Base-by-base conservation (phyloP, 92 coral and sea anemone species). In the Siderastrea siderea region DNA sequence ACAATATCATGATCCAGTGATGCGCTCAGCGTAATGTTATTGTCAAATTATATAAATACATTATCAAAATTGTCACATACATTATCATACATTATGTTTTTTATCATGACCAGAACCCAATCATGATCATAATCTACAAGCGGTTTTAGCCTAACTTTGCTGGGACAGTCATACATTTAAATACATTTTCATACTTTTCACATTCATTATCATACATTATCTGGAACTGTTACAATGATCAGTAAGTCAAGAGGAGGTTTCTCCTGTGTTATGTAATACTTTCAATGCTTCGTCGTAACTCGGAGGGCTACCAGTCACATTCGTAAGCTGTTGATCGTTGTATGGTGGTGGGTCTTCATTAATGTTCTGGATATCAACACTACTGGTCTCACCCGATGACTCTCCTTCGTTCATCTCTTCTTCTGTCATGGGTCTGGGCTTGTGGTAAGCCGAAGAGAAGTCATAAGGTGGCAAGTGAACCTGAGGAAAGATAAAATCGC, bases 281-380 rank as follows among this genome's bases (percentile, higher is more conserved):
- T 3, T 74, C 72, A 84, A 84, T 6, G n/a, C 50, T n/a, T 84
- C 87, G 62, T 84, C 73, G 71, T 84, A 84, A 17, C 87, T 84
- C 49, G 87, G 87, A 6, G 87, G 87, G 12, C 70, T 72, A 17
- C 53, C 38, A 26, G 38, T 1, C 52, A 46, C 5, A 11, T 4
- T 47, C 5, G 51, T 63, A n/a, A 47, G 49, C 63, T n/a, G 49
- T 43, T 84, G 62, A 50, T 84, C 87, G 62, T 53, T 26, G 71
- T 84, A 84, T 8, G 87, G 87, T 3, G 87, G 87, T 3, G 87
- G 87, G 50, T 84, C 87, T 16, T 84, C 87, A 9, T 64, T 52
- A 11, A 47, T 63, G 48, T 14, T 50, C 47, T 84, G 72, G 26
- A 16, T 12, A 62, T 62, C 81, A 26, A 26, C 38, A 15, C 48